phyloP scores from a whole-genome alignment of 37 sponge, comb jelly and placozoan genomes.

The Petrosia ficiformis region DNA sequence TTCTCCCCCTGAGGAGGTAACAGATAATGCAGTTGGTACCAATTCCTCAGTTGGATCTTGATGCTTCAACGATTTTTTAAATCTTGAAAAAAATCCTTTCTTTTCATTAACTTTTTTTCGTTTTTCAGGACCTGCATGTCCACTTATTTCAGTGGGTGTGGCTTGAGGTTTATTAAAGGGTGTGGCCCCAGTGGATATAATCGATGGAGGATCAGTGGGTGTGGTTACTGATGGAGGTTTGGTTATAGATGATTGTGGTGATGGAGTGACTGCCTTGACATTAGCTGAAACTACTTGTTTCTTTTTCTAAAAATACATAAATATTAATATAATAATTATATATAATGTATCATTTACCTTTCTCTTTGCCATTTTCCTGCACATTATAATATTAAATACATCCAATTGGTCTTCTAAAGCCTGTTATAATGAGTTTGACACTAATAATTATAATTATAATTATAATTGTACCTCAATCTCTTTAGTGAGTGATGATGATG shows the following conservation, averaged over 20 bases:
- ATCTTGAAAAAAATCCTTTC: slow-evolving; percentile 48
- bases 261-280: background rate
- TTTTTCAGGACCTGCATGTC: no score
- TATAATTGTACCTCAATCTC: slow-evolving; percentile 54
- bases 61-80: slow-evolving; percentile 42
- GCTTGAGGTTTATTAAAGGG: no score
- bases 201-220: background rate
- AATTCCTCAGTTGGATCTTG: background rate
- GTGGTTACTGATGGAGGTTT: background rate
- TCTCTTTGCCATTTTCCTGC: slow-evolving; percentile 36
- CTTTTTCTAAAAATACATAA: background rate
- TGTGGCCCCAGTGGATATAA: no score
- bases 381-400: slow-evolving; percentile 75
- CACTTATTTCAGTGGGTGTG: no score
- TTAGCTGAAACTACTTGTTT: background rate
- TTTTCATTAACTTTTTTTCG: slow-evolving; percentile 13
- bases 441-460: background rate
- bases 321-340: background rate
- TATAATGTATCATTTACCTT: background rate
- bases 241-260: background rate
- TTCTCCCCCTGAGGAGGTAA: slow-evolving; percentile 1
- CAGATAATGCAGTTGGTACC: background rate
- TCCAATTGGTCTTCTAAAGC: slow-evolving; percentile 66
- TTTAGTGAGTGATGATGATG: slow-evolving; percentile 42
- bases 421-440: background rate